Percentiles rank a stretch among this genome's conserved stretches.
Conservation (phyloP, 1,140 invertebrate species). For the Drosophila tani region DNA sequence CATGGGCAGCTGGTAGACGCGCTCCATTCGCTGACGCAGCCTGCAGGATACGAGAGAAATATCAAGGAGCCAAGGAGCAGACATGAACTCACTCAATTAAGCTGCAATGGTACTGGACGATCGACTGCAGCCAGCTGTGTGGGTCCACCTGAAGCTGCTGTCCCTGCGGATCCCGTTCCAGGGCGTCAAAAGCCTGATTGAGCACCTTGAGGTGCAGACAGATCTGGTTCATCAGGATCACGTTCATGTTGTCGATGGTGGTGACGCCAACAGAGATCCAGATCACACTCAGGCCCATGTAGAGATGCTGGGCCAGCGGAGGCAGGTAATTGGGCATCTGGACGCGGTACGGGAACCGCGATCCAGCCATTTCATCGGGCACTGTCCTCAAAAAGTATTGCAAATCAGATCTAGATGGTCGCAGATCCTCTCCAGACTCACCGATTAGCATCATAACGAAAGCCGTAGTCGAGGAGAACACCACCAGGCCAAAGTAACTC, state of each 20-base stretch:
- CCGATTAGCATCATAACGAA: constrained; percentile 51
- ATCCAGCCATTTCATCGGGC: constrained; percentile 57
- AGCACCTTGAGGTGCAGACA: constrained; percentile 72
- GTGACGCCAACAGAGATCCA: constrained; percentile 55
- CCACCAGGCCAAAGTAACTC: constrained; percentile 58
- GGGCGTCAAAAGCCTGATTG: constrained; percentile 64
- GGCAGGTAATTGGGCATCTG: constrained; percentile 50
- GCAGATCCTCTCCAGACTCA: constrained; percentile 12
- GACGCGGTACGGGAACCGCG: constrained; percentile 66
- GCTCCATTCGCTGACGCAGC: constrained; percentile 60
- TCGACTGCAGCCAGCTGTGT: constrained; percentile 43
- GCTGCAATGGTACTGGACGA: constrained; percentile 66
- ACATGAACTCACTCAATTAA: constrained; percentile 47
- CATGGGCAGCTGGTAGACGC: constrained; percentile 58
- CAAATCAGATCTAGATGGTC: not conserved
- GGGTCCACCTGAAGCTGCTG: constrained; percentile 8
- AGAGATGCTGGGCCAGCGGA: constrained; percentile 32
- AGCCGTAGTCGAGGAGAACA: constrained; percentile 39
- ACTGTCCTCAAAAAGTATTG: constrained; percentile 28
- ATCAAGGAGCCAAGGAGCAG: not conserved
- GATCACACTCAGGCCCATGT: constrained; percentile 54
- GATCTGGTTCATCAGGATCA: constrained; percentile 71
- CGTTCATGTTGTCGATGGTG: constrained; percentile 67
- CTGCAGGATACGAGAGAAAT: constrained; percentile 15
- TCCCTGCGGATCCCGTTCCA: constrained; percentile 2